Evolutionary conservation across 2,113 vertebrate genomes (phyloP), one percentile per base, ranked within the genome.

Genomic region (Odobenus rosmarus): DNA sequence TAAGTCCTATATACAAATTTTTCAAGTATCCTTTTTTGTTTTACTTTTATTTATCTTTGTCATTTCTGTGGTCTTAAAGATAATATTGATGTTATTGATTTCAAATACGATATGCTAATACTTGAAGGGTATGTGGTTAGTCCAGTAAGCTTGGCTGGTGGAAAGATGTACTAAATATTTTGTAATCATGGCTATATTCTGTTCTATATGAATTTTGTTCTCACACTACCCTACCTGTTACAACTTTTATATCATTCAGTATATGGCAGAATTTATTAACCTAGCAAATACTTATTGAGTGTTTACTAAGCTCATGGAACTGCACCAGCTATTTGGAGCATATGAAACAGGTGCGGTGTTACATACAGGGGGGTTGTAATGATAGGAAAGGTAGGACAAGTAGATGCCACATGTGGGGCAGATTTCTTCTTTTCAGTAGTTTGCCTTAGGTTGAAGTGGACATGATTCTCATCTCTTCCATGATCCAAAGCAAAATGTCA

Each of bases 331-430:
- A 7, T 39, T n/a, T 11, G 85, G 18, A 36, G 5, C 59, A 24
- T 14, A 33, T 4, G 26, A 79, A 79, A 42, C 31, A 1, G 24
- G 42, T 16, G 3, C 49, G 1, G 4, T 8, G 21, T 19, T 28
- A 24, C 23, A 2, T 3, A 15, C 3, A 0, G 21, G 28, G n/a
- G 51, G 39, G 19, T 6, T 12, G 0, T 49, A 3, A 23, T 2
- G 1, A 1, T 19, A 33, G 19, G 19, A 46, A 53, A 8, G 24
- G 1, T 0, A 1, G 31, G 23, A 2, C 51, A 33, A 9, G 11
- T 5, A 2, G 4, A 0, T 13, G 12, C 0, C 2, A 12, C 1
- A 24, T 9, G 0, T 11, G 39, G 49, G 46, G 23, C 10, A 5
- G 10, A 1, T 6, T 33, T 46, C 31, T 12, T n/a, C 31, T 21